Percentiles rank a stretch among this genome's conserved stretches.
phyloP scores from a whole-genome alignment of 2,113 vertebrate species.

The Callorhinus ursinus region DNA sequence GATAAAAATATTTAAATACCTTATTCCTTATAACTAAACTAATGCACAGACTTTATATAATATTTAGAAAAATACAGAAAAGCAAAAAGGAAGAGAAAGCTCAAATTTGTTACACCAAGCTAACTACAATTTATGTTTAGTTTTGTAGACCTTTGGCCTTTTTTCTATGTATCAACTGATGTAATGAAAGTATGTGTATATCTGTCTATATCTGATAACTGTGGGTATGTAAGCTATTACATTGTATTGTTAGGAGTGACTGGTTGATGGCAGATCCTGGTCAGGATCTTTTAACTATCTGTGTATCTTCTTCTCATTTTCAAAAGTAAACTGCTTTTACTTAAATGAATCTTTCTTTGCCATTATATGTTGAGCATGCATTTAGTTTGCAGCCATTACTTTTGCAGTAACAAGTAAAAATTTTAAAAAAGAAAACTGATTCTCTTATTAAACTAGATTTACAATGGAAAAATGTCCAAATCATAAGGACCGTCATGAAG shows the following conservation, averaged over 20 bases:
- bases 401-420: constrained; percentile 35
- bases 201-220: background rate
- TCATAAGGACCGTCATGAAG: background rate
- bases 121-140: background rate
- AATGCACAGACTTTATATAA: background rate
- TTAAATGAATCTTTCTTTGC: background rate
- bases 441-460: constrained; percentile 23
- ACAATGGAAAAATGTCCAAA: background rate
- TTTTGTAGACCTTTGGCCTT: background rate
- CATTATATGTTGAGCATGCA: background rate
- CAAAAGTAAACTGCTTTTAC: background rate
- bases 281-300: background rate
- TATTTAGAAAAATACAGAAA: background rate
- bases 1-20: background rate
- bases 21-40: background rate
- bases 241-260: background rate
- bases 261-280: background rate
- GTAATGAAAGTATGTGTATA: background rate
- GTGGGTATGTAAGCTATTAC: background rate
- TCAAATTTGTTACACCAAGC: background rate
- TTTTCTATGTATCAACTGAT: background rate
- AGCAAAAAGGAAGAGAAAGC: background rate
- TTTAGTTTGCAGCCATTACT: background rate
- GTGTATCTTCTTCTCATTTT: background rate
- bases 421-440: background rate